A percentile compares a stretch with the other conserved stretches of the same genome.
Evolutionary conservation across 2,797 vertebrate species (phyloP).

Genomic region (Lates japonicus): DNA sequence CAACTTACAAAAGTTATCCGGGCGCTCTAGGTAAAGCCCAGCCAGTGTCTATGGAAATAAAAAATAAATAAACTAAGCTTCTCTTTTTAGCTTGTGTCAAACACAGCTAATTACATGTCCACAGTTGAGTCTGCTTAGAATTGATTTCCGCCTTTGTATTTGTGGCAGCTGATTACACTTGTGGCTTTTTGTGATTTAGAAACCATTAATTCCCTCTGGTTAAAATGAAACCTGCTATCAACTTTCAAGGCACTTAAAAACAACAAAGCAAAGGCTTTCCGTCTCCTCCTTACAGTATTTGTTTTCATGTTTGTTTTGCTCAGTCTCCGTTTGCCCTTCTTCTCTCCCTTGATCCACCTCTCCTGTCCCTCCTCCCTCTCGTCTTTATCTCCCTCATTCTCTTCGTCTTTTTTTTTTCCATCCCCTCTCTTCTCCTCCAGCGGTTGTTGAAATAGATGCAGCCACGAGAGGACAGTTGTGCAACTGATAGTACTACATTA

Average conservation of each 20-base stretch:
- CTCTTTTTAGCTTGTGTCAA: background rate
- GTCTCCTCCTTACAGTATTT: conserved; percentile 2
- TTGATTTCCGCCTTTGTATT: conserved; percentile 15
- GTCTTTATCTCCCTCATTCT: conserved; percentile 23
- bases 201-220: conserved; percentile 8
- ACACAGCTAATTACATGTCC: background rate
- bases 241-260: conserved; percentile 31
- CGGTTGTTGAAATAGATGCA: conserved; percentile 68
- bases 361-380: background rate
- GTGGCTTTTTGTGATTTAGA: conserved; percentile 6
- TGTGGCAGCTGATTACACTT: background rate
- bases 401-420: background rate
- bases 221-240: conserved; percentile 18
- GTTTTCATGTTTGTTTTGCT: conserved; percentile 15
- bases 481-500: conserved; percentile 63
- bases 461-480: conserved; percentile 60
- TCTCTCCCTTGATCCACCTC: conserved; percentile 1
- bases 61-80: background rate
- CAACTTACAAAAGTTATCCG: conserved; percentile 7
- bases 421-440: conserved; percentile 43
- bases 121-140: background rate
- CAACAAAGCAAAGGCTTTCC: conserved; percentile 7
- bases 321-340: background rate
- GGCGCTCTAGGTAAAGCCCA: background rate
- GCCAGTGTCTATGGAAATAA: background rate